Base-by-base conservation (phyloP, 2,888 invertebrate species). In the Notocelia uddmanniana region DNA sequence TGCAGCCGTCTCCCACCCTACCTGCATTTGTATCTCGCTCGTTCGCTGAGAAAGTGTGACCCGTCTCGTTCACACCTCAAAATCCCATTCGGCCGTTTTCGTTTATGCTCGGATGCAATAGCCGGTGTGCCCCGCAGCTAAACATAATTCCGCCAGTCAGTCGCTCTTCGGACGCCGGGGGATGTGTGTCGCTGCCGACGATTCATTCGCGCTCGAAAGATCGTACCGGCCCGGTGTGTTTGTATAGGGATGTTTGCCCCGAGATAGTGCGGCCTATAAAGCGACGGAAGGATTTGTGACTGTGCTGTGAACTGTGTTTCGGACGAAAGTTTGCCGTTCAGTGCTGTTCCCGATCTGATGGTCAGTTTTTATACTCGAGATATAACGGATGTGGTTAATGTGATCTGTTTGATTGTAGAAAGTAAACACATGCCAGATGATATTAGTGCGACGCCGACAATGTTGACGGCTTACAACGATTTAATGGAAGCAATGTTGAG, bases 61-160 rank as follows among this genome's bases (percentile, higher is more conserved):
- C 85, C 80, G 73, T 92, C 91, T 86, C 91, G 78, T 85, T 91
- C 87, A 75, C 87, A 84, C 90, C 83, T 89, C 87, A 83, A 91
- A 92, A 91, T 88, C 85, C 87, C 85, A 87, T 89, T 93, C 93
- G 93, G 91, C 83, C 85, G 86, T 89, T 88, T 90, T 92, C 93
- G 93, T 89, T 88, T 85, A 85, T 85, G 81, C 84, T 93, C 93
- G 93, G 92, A 88, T 91, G 92, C 92, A 92, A 89, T 91, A 91
- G 92, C 90, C 94, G 89, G 94, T 94, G 89, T 94, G 93, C 79
- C 92, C 91, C 81, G 86, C 84, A 81, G 94, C 94, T 83, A 94
- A 90, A 90, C 93, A 91, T 85, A 89, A 90, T 88, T 91, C 88
- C 73, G 72, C 79, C 85, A 89, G 88, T 81, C 93, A 93, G 93